phyloP scores from a whole-genome alignment of 2,113 vertebrate species.

The Pedetes capensis region DNA sequence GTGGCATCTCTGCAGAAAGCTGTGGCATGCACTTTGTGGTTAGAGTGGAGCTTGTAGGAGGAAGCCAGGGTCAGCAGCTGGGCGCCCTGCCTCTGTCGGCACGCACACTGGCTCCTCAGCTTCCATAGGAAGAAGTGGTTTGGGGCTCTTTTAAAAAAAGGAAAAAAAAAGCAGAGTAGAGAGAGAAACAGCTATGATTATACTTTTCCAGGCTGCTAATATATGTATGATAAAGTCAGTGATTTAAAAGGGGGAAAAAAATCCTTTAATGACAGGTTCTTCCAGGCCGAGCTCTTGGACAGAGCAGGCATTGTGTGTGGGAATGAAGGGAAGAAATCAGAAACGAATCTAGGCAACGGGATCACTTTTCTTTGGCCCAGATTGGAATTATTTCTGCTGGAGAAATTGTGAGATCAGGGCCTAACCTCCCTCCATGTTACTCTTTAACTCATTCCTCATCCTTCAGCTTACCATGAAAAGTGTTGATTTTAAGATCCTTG shows the following conservation, averaged over 20 bases:
- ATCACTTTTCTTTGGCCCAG: conserved; percentile 55
- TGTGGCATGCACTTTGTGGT: conserved; percentile 68
- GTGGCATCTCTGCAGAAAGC: conserved; percentile 68
- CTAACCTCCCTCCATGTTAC: background rate
- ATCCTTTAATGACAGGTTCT: background rate
- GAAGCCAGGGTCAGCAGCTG: conserved; percentile 53
- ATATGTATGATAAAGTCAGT: conserved; percentile 42
- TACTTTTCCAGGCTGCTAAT: conserved; percentile 47
- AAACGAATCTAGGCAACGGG: background rate
- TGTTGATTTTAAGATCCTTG: conserved; percentile 44
- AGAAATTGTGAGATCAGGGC: conserved; percentile 30
- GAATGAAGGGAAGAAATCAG: conserved; percentile 32
- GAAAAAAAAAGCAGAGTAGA: too few species aligned
- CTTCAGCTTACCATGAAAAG: background rate
- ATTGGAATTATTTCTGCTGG: conserved; percentile 58
- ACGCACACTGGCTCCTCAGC: background rate
- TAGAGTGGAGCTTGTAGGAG: conserved; percentile 45
- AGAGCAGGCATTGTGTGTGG: conserved; percentile 44
- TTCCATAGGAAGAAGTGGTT: conserved; percentile 16
- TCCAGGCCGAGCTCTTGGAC: background rate
- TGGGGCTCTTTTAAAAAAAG: conserved; percentile 21
- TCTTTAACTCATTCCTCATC: background rate
- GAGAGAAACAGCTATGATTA: background rate
- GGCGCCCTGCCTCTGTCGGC: conserved; percentile 53
- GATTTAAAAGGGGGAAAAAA: conserved; percentile 18